Evolutionary conservation across 2,113 vertebrate genomes (phyloP).

Genomic region (Varanus komodoensis): DNA sequence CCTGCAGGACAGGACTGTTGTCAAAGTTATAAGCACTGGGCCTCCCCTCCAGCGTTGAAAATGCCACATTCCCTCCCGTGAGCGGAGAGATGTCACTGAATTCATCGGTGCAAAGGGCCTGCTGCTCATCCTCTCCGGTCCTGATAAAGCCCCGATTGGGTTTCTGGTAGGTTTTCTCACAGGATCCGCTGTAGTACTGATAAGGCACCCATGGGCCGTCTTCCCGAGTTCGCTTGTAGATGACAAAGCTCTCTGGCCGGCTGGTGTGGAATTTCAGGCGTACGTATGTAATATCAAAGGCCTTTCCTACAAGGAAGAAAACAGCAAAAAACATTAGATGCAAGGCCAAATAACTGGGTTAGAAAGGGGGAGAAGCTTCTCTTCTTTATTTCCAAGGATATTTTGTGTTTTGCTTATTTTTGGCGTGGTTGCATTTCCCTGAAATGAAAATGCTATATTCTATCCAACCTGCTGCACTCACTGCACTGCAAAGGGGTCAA

Average conservation of each 20-base stretch:
- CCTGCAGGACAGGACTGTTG: constrained; percentile 94
- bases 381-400: neutral
- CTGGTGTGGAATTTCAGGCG: constrained; percentile 98
- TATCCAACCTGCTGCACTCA: too few relatives aligned
- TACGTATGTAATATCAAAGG: constrained; percentile 97
- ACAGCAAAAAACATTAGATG: neutral
- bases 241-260: constrained; percentile 94
- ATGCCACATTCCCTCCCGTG: constrained; percentile 95
- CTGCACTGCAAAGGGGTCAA: neutral
- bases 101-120: constrained; percentile 94
- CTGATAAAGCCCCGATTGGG: constrained; percentile 88
- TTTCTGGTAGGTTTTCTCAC: constrained; percentile 92
- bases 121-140: constrained; percentile 92
- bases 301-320: constrained; percentile 82
- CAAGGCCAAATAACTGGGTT: neutral
- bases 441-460: neutral
- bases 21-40: constrained; percentile 98
- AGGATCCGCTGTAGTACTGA: constrained; percentile 98
- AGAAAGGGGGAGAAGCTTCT: neutral
- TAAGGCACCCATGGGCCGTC: constrained; percentile 91
- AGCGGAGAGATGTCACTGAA: constrained; percentile 99
- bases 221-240: constrained; percentile 91
- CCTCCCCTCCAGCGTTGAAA: constrained; percentile 94
- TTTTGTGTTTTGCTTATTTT: neutral
- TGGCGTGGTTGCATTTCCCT: too few relatives aligned